Percentiles rank a stretch among this genome's conserved stretches.
Evolutionary conservation across 2,797 vertebrate genomes (phyloP).

Genomic region (Parauchenoglanis punctatus): DNA sequence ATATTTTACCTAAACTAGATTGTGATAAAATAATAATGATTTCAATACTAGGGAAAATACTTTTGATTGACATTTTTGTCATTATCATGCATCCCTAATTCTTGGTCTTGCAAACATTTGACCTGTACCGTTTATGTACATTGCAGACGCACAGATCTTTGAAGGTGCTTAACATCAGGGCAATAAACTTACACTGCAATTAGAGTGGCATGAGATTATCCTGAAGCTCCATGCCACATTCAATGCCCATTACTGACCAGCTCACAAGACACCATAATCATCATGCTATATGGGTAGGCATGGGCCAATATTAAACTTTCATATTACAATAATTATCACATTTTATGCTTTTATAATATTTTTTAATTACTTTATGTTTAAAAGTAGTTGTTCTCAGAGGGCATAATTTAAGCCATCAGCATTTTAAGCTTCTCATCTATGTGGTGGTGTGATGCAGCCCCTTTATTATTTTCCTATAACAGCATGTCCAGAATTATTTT

Average conservation of each 20-base stretch:
- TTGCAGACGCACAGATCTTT: not conserved
- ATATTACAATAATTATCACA: slow-evolving; percentile 10
- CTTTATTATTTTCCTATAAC: slow-evolving; percentile 5
- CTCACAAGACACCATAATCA: slow-evolving; percentile 31
- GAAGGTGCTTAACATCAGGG: not conserved
- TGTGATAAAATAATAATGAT: not conserved
- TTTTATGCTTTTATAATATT: slow-evolving; percentile 1
- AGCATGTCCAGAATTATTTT: not conserved
- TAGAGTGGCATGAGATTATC: slow-evolving; percentile 24
- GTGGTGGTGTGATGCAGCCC: not conserved
- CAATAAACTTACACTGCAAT: slow-evolving; percentile 18
- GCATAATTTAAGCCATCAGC: not conserved
- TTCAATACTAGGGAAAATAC: not conserved
- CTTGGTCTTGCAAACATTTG: not conserved
- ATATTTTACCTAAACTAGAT: not conserved
- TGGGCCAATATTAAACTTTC: slow-evolving; percentile 13
- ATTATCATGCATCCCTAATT: not conserved
- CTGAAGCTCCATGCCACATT: slow-evolving; percentile 1
- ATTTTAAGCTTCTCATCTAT: slow-evolving; percentile 1
- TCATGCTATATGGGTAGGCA: slow-evolving; percentile 14
- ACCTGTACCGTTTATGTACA: not conserved
- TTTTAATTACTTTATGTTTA: not conserved
- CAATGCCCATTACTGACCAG: slow-evolving; percentile 18
- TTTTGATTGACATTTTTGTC: not conserved
- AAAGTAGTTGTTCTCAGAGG: not conserved